A percentile compares a stretch with the other conserved stretches of the same genome.
Conservation (phyloP, 2,888 invertebrate species). For the Pyrgus malvae region DNA sequence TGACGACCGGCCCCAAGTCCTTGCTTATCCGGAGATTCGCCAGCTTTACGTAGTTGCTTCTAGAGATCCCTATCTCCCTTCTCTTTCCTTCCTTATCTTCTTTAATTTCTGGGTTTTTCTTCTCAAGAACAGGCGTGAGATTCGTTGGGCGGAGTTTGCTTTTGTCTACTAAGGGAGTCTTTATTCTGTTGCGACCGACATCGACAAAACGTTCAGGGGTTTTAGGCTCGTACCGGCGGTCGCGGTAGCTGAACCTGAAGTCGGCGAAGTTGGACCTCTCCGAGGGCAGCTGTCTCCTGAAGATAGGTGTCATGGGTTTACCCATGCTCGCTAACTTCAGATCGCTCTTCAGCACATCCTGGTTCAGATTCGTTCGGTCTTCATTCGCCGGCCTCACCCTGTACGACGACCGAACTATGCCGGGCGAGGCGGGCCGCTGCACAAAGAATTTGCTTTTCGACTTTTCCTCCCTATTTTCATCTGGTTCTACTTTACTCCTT, state of each 20-base stretch:
- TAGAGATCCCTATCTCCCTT: constrained; percentile 60
- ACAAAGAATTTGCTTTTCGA: constrained; percentile 72
- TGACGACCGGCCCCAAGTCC: constrained; percentile 42
- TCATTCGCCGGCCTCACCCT: constrained; percentile 54
- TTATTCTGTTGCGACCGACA: constrained; percentile 55
- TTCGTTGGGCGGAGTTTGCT: constrained; percentile 42
- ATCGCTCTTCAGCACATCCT: constrained; percentile 61
- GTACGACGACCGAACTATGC: constrained; percentile 49
- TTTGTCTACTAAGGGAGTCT: constrained; percentile 43
- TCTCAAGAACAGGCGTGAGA: constrained; percentile 46
- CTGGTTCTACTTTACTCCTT: constrained; percentile 43
- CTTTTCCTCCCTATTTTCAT: constrained; percentile 53
- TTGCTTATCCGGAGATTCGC: constrained; percentile 72
- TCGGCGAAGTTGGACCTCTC: constrained; percentile 62
- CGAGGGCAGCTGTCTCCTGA: constrained; percentile 54
- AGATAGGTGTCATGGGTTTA: constrained; percentile 75
- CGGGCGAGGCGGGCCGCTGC: constrained; percentile 59
- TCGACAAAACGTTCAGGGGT: constrained; percentile 45
- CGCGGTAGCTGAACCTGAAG: constrained; percentile 67
- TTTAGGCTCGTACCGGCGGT: constrained; percentile 46
- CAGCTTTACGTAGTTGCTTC: constrained; percentile 74
- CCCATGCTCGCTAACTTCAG: constrained; percentile 67
- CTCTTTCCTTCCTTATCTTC: constrained; percentile 42
- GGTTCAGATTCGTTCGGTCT: constrained; percentile 34
- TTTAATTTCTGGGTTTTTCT: constrained; percentile 35